Percentiles rank a stretch among this genome's conserved stretches.
These are phyloP conservation scores for Chloropsis hardwickii DNA, from an alignment of 2,113 vertebrate species.

Conservation along the genomic window DNA sequence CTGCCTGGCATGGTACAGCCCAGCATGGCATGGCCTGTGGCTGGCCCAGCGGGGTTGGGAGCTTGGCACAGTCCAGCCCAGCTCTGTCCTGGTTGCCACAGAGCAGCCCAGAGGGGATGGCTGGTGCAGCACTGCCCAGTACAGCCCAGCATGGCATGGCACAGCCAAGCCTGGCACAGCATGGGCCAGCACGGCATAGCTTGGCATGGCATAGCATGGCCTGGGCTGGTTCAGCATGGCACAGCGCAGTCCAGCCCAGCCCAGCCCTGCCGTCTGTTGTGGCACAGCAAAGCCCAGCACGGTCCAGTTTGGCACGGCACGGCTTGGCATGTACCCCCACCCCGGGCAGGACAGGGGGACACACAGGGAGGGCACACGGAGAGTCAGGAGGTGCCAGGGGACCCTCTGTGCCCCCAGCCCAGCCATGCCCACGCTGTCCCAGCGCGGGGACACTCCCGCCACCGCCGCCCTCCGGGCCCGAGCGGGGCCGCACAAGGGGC, in stretches of 20 bases:
- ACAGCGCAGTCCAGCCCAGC: neutral
- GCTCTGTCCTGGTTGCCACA: neutral
- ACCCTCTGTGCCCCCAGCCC: neutral
- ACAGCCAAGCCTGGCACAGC: neutral
- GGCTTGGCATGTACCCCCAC: rapidly evolving
- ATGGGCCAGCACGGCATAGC: neutral
- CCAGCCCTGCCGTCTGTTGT: no score
- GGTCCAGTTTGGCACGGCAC: neutral
- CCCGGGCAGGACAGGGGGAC: neutral
- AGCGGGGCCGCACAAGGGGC: neutral
- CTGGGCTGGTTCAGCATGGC: neutral
- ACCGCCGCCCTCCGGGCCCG: neutral
- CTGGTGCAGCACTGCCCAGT: neutral
- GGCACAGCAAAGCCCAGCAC: neutral
- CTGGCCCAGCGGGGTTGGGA: neutral
- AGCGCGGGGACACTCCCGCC: neutral
- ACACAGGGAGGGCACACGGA: neutral
- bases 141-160: neutral
- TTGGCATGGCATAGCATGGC: neutral
- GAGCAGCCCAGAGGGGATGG: rapidly evolving
- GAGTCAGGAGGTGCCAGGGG: neutral
- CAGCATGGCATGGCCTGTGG: neutral
- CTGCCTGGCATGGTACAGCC: neutral
- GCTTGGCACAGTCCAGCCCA: neutral
- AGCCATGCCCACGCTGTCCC: neutral